Evolutionary conservation across 1,140 invertebrate genomes (phyloP).

Genomic region (Trichonephila clavata): DNA sequence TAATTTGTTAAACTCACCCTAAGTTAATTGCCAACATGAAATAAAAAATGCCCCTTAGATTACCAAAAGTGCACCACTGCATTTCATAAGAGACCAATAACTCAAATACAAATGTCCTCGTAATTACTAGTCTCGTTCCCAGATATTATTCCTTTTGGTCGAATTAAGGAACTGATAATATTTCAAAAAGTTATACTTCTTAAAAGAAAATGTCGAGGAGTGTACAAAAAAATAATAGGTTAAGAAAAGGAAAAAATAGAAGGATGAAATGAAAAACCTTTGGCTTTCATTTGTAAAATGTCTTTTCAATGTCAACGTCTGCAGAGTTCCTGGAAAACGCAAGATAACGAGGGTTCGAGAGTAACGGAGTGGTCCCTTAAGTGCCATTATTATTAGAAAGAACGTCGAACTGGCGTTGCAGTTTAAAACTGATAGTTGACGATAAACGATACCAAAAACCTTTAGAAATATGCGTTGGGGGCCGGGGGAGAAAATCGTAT

Average conservation of each 20-base stretch:
- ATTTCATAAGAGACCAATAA: slow-evolving; percentile 26
- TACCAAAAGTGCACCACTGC: not conserved
- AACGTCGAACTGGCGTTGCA: slow-evolving; percentile 19
- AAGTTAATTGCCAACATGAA: not conserved
- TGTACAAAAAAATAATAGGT: not conserved
- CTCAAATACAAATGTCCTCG: not conserved
- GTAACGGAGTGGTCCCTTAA: slow-evolving; percentile 20
- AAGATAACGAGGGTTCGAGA: not conserved
- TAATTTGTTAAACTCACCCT: not conserved
- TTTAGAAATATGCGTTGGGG: not conserved
- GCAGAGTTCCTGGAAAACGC: not conserved
- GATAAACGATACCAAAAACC: slow-evolving; percentile 13
- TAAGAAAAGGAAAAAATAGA: not conserved
- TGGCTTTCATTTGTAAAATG: slow-evolving; percentile 30
- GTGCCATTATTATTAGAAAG: slow-evolving; percentile 38
- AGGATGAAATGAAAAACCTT: not conserved
- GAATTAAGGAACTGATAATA: slow-evolving; percentile 32
- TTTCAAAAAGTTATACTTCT: slow-evolving; percentile 4
- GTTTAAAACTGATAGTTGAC: slow-evolving; percentile 35
- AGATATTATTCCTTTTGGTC: slow-evolving; percentile 33
- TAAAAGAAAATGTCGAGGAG: not conserved
- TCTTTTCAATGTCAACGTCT: slow-evolving; percentile 30
- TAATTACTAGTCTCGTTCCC: not conserved
- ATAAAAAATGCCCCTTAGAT: not conserved
- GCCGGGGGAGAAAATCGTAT: not conserved